These are phyloP conservation scores for Camponotus pennsylvanicus DNA, from an alignment of 1,140 invertebrate genomes.

Conservation along the genomic window DNA sequence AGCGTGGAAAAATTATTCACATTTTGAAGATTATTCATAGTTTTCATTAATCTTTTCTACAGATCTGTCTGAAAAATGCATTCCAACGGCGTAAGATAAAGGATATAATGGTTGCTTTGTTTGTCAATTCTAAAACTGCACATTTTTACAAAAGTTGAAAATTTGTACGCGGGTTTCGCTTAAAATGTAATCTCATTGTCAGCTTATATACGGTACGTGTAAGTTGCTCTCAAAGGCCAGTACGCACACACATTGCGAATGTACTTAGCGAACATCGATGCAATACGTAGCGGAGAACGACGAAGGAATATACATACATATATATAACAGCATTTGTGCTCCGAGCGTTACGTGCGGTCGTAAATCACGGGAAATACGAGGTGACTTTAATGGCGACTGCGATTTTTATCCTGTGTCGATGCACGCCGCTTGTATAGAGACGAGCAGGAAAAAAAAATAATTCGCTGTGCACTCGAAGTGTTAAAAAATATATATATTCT, in stretches of 20 bases:
- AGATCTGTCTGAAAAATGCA: neutral
- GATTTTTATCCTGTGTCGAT: constrained; percentile 77
- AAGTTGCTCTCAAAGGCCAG: constrained; percentile 14
- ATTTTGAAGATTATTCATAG: neutral
- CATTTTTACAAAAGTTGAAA: neutral
- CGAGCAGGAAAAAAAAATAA: constrained; percentile 50
- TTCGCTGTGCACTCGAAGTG: constrained; percentile 58
- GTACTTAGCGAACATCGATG: constrained; percentile 19
- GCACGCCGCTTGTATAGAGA: constrained; percentile 59
- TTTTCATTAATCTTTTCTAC: constrained; percentile 6
- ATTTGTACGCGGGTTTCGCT: neutral
- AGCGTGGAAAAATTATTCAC: neutral
- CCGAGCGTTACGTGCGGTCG: constrained; percentile 64
- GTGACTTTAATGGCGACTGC: constrained; percentile 77
- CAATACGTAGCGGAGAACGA: constrained; percentile 28
- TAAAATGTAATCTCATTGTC: constrained; percentile 32
- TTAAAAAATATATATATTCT: constrained; percentile 63
- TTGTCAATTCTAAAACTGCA: constrained; percentile 11
- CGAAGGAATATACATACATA: neutral
- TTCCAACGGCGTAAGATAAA: neutral
- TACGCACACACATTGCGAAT: neutral
- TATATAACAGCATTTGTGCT: constrained; percentile 72
- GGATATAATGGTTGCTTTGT: neutral
- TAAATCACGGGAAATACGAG: constrained; percentile 77
- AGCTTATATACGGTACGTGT: neutral